Conservation (phyloP, 2,797 vertebrate species). For the Graptemys geographica region DNA sequence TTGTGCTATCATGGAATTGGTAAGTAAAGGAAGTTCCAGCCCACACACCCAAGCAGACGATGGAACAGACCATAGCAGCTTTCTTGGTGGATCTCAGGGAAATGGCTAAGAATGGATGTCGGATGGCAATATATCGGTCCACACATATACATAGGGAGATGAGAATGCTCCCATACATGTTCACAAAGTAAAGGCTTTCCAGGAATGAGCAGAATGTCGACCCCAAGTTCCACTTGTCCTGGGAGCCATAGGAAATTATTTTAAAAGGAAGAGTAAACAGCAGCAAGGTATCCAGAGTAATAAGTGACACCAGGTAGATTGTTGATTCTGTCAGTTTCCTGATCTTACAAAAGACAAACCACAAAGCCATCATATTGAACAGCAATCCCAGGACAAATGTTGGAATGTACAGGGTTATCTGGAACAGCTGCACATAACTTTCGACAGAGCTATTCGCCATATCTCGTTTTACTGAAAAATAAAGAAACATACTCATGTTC, state of each 20-base stretch:
- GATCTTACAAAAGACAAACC: slow-evolving; percentile 73
- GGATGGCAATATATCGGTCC: slow-evolving; percentile 78
- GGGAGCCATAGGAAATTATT: slow-evolving; percentile 73
- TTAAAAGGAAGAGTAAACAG: slow-evolving; percentile 84
- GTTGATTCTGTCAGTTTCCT: slow-evolving; percentile 77
- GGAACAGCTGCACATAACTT: slow-evolving; percentile 49
- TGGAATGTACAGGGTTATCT: slow-evolving; percentile 76
- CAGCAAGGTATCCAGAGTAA: slow-evolving; percentile 81
- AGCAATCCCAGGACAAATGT: slow-evolving; percentile 76
- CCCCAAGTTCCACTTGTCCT: slow-evolving; percentile 58
- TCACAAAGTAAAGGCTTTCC: slow-evolving; percentile 83
- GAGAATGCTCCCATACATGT: slow-evolving; percentile 84
- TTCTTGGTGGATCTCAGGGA: slow-evolving; percentile 75
- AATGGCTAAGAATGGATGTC: slow-evolving; percentile 66
- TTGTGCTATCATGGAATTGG: slow-evolving; percentile 25
- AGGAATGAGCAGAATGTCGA: slow-evolving; percentile 75
- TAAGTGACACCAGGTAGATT: slow-evolving; percentile 79
- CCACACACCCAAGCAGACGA: slow-evolving; percentile 71
- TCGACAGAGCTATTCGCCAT: not conserved
- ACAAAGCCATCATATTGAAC: slow-evolving; percentile 79
- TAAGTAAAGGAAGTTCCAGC: slow-evolving; percentile 57
- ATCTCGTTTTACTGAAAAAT: slow-evolving; percentile 41
- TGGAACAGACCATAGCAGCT: slow-evolving; percentile 66
- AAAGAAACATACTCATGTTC: not conserved
- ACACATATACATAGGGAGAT: slow-evolving; percentile 79